Percentiles rank a stretch among this genome's conserved stretches.
phyloP scores from a whole-genome alignment of 2,888 invertebrate species.

The Aspidiotus destructor region DNA sequence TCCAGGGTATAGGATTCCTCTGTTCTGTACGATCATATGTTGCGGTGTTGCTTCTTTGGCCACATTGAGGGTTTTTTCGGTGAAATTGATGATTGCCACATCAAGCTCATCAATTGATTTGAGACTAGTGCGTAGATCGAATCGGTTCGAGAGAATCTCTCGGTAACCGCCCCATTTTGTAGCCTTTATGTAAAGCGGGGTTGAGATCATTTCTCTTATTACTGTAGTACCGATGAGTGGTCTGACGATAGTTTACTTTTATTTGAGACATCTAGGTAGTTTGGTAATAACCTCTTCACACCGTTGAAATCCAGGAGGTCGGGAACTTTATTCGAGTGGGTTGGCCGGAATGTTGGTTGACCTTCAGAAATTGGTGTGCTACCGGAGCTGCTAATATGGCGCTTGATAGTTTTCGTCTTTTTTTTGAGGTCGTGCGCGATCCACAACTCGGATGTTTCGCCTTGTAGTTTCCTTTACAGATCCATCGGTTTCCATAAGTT shows the following conservation, averaged over 20 bases:
- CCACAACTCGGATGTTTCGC: not conserved
- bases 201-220: not conserved
- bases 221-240: not conserved
- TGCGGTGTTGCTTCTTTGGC: conserved; percentile 2
- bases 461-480: not conserved
- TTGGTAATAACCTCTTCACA: not conserved
- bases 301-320: not conserved
- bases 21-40: not conserved
- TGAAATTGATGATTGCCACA: not conserved
- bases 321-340: not conserved
- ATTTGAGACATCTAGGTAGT: conserved; percentile 1
- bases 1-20: not conserved
- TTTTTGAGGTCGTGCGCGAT: not conserved
- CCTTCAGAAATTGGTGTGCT: not conserved
- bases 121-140: not conserved
- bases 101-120: not conserved
- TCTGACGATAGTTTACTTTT: not conserved
- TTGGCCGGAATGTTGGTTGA: not conserved
- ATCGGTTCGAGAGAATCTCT: not conserved
- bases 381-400: not conserved
- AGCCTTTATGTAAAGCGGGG: not conserved
- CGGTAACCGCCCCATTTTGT: not conserved
- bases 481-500: not conserved
- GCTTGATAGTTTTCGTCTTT: not conserved
- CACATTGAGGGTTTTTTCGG: not conserved